Conservation (phyloP, 2,888 invertebrate genomes). For the Agrochola lychnidis region DNA sequence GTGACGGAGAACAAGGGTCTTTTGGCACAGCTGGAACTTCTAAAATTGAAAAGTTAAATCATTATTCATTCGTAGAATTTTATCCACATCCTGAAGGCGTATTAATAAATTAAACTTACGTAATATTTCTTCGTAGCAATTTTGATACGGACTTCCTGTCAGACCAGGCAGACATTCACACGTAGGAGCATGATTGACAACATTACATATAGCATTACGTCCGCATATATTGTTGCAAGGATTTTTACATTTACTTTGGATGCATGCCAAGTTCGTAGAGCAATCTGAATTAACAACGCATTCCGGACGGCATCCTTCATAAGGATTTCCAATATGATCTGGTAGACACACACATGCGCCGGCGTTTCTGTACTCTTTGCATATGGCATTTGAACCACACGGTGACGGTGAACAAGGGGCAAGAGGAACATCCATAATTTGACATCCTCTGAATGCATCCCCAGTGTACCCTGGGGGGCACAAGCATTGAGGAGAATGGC, state of each 20-base stretch:
- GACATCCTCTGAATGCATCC: conserved; percentile 92
- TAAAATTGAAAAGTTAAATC: conserved; percentile 67
- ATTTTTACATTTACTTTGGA: conserved; percentile 93
- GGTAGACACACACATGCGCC: conserved; percentile 93
- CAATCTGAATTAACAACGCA: conserved; percentile 94
- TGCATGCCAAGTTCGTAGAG: conserved; percentile 93
- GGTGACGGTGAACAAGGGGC: conserved; percentile 93
- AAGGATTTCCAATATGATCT: conserved; percentile 94
- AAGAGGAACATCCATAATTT: conserved; percentile 84
- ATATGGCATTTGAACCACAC: conserved; percentile 94
- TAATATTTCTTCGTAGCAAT: conserved; percentile 85
- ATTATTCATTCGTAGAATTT: background rate
- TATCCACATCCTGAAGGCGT: background rate
- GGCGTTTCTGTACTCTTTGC: conserved; percentile 92
- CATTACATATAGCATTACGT: conserved; percentile 93
- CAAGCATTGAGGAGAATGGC: conserved; percentile 94
- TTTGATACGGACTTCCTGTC: conserved; percentile 91
- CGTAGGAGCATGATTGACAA: conserved; percentile 93
- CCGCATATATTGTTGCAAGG: conserved; percentile 95
- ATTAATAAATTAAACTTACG: conserved; percentile 69
- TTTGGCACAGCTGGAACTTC: conserved; percentile 78
- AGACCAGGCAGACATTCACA: conserved; percentile 92
- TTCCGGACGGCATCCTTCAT: conserved; percentile 94
- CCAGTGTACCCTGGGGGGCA: conserved; percentile 92
- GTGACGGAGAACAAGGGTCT: conserved; percentile 93